Base-by-base conservation (phyloP, 2,797 vertebrate genomes). In the Helicolenus hilgendorfi region DNA sequence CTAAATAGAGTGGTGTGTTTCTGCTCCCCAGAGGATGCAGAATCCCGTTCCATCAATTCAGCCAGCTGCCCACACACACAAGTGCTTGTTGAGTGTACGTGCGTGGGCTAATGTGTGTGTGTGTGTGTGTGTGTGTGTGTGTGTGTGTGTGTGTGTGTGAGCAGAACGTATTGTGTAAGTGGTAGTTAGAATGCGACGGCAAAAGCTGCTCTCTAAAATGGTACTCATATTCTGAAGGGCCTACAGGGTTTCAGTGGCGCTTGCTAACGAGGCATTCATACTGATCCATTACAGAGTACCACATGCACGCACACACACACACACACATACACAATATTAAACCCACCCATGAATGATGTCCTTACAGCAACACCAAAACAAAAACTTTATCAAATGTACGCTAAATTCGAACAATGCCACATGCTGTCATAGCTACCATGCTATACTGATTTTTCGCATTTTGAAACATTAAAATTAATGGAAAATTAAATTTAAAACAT, bases 201-300 rank as follows among this genome's bases (percentile, higher is more conserved):
- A 91, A 96, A 95, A 89, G 91, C 92, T 81, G 93, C 94, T 93
- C 93, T 96, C 88, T 92, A 93, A 96, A 95, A 94, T 85, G 93
- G 92, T 89, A 91, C 95, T 97, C 93, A 87, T 93, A 93, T 88
- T 87, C 91, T 96, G 92, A 96, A 96, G 95, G 92, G 91, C 93
- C 93, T 89, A 89, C 90, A 89, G 93, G 94, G 94, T 94, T 95
- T 96, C 93, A 93, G 92, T 94, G 91, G 88, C 77, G 92, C 92
- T 80, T 79, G 81, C 94, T 97, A 96, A 97, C 91, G 94, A 96
- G 95, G 93, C 93, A 94, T 96, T 96, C 95, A 96, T 96, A 94
- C 94, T 94, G 93, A 96, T 95, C 94, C 93, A 96, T 95, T 95
- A 95, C 94, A 92, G 83, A 88, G 89, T 83, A 65, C 63, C 83